Conservation (phyloP, 2,888 invertebrate genomes). For the Heliconius charithonia region DNA sequence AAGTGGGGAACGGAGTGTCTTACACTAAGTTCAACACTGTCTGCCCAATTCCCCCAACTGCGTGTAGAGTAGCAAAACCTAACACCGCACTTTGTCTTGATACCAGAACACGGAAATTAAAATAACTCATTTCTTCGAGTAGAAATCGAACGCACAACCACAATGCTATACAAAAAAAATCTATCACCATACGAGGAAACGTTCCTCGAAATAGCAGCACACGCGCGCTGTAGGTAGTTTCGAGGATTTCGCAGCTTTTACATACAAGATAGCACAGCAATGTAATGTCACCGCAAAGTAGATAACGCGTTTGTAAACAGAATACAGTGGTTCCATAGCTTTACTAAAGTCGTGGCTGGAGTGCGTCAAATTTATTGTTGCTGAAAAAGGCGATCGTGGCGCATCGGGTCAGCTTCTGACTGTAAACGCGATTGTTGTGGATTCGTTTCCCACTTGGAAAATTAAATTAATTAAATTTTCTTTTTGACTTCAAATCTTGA, state of each 20-base stretch:
- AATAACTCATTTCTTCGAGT: no score
- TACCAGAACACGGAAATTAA: no score
- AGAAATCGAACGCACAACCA: no score
- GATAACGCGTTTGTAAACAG: constrained; percentile 25
- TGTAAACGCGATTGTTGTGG: no score
- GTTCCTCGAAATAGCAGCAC: not conserved
- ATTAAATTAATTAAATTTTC: no score
- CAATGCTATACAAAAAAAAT: not conserved
- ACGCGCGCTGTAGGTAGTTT: not conserved
- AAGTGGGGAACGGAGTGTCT: no score
- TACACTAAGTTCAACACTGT: no score
- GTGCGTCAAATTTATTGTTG: not conserved
- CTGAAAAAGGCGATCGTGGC: not conserved
- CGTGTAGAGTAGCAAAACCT: no score
- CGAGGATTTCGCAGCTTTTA: constrained; percentile 13
- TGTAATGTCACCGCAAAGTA: constrained; percentile 20
- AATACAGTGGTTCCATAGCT: constrained; percentile 1
- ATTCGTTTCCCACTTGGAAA: not conserved
- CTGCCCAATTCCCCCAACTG: no score
- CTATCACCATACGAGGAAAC: not conserved
- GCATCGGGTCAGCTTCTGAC: no score
- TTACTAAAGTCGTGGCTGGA: not conserved
- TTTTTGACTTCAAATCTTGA: no score
- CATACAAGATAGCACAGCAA: constrained; percentile 6
- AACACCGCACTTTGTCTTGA: no score